phyloP scores from a whole-genome alignment of 2,888 invertebrate genomes.

The Pristionchus entomophagus region DNA sequence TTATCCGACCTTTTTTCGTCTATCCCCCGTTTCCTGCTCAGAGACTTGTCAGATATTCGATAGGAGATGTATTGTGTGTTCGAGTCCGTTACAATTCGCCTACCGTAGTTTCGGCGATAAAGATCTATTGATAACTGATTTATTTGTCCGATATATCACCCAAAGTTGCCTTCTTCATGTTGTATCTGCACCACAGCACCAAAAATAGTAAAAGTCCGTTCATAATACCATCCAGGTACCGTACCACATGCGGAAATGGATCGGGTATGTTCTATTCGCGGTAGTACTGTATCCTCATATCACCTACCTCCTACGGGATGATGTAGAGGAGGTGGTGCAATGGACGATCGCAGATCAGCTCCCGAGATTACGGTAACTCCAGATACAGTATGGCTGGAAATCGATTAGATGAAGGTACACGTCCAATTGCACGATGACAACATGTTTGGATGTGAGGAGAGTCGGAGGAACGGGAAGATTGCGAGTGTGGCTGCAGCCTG shows the following conservation, averaged over 20 bases:
- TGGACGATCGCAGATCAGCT: constrained; percentile 1
- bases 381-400: no score
- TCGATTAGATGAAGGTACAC: not conserved
- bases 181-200: constrained; percentile 8
- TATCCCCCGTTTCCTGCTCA: constrained; percentile 36
- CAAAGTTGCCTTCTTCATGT: constrained; percentile 21
- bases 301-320: constrained; percentile 22
- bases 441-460: constrained; percentile 24
- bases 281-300: constrained; percentile 16
- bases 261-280: constrained; percentile 33
- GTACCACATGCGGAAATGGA: not conserved
- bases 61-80: constrained; percentile 45
- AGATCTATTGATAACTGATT: constrained; percentile 31
- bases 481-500: constrained; percentile 31
- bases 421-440: constrained; percentile 42
- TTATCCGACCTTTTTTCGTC: constrained; percentile 26
- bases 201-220: not conserved
- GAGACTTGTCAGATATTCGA: constrained; percentile 40
- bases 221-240: no score
- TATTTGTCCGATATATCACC: not conserved
- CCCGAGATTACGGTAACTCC: constrained; percentile 22
- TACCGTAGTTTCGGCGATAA: constrained; percentile 44
- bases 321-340: not conserved
- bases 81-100: constrained; percentile 10
- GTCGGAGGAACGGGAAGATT: not conserved